Percentiles rank a stretch among this genome's conserved stretches.
Evolutionary conservation across 2,113 vertebrate species (phyloP).

Genomic region (Rhombomys opimus): DNA sequence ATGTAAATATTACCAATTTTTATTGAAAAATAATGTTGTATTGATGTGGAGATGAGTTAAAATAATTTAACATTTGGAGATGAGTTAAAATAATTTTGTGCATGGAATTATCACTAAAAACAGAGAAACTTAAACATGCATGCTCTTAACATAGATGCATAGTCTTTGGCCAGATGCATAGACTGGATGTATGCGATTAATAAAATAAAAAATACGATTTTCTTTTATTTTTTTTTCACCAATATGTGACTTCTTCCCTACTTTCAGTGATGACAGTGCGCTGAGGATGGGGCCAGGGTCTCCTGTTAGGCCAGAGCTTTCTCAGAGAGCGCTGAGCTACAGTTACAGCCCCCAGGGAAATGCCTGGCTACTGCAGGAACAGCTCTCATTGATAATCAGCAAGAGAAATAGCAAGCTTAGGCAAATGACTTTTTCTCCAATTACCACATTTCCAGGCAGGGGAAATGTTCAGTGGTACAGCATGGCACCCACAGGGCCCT

Average conservation of each 20-base stretch:
- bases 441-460: background rate
- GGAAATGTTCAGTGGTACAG: background rate
- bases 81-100: background rate
- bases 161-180: background rate
- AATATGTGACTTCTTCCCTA: background rate
- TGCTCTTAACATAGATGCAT: background rate
- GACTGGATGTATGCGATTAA: too few relatives aligned
- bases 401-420: constrained; percentile 14
- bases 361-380: background rate
- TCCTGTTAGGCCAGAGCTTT: background rate
- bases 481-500: background rate
- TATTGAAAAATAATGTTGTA: background rate
- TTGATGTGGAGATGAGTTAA: background rate
- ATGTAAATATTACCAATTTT: background rate
- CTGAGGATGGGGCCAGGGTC: too few relatives aligned
- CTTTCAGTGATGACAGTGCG: background rate
- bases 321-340: too few relatives aligned
- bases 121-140: background rate
- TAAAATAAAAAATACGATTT: background rate
- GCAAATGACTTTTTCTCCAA: constrained; percentile 26
- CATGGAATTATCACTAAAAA: background rate
- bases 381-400: background rate
- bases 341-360: background rate
- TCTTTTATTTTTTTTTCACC: background rate
- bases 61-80: constrained; percentile 42